Percentiles rank a stretch among this genome's conserved stretches.
Evolutionary conservation across 2,113 vertebrate species (phyloP).

Genomic region (Chloropsis hardwickii): DNA sequence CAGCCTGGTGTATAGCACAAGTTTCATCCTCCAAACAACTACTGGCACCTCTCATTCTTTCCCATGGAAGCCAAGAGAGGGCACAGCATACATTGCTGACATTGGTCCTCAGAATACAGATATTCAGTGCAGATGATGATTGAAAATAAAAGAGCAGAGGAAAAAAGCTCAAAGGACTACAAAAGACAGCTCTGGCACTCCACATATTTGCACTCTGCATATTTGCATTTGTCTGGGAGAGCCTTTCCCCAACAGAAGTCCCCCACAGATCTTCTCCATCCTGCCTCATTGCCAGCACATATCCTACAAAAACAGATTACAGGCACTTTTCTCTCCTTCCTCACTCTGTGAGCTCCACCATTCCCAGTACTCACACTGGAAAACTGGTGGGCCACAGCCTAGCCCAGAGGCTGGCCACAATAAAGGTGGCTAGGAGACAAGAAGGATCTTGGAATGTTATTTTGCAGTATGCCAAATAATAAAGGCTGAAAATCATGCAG

Average conservation of each 20-base stretch:
- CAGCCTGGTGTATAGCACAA: accelerated
- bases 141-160: neutral
- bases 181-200: neutral
- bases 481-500: neutral
- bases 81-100: neutral
- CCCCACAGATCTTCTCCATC: neutral
- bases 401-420: neutral
- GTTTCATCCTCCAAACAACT: neutral
- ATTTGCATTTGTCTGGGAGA: neutral
- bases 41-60: neutral
- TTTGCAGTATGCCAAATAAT: neutral
- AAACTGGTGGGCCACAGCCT: neutral
- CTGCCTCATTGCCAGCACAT: neutral
- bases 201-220: neutral
- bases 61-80: neutral
- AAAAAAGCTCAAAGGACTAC: neutral
- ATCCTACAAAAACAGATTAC: neutral
- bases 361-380: neutral
- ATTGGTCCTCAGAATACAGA: neutral
- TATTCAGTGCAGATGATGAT: neutral
- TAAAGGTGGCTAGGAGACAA: neutral
- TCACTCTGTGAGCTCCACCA: neutral
- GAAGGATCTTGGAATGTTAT: neutral
- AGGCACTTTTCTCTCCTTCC: neutral
- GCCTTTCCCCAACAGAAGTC: neutral